Conservation (phyloP, 2,797 vertebrate species). For the Schizopygopsis malacanthus region DNA sequence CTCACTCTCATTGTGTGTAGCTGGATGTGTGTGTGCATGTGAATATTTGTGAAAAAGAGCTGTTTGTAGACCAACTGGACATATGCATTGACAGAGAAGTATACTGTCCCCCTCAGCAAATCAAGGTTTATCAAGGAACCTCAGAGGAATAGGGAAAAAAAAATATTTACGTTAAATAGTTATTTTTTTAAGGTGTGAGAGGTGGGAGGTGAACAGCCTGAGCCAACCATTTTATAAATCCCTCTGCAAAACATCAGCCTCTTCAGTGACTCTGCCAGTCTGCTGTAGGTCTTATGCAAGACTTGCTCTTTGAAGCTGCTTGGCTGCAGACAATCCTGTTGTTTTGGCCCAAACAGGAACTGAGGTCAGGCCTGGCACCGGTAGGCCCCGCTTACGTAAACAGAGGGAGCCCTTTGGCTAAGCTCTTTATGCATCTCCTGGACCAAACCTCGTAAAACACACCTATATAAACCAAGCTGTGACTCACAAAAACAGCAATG, state of each 20-base stretch:
- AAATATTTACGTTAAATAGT: background rate
- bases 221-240: constrained; percentile 19
- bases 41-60: constrained; percentile 32
- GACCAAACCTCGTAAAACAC: constrained; percentile 48
- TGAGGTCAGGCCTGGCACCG: constrained; percentile 39
- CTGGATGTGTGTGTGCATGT: constrained; percentile 45
- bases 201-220: constrained; percentile 20
- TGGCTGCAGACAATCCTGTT: constrained; percentile 33
- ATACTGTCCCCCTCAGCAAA: background rate
- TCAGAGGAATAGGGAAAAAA: background rate
- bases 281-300: constrained; percentile 42
- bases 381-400: constrained; percentile 43
- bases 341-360: constrained; percentile 42
- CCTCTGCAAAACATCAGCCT: constrained; percentile 4
- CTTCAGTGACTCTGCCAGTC: constrained; percentile 23
- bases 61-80: constrained; percentile 11
- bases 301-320: constrained; percentile 31
- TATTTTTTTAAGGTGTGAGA: background rate
- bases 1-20: constrained; percentile 64
- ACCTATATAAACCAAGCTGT: constrained; percentile 46
- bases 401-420: constrained; percentile 40
- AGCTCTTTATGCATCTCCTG: constrained; percentile 49
- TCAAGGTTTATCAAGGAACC: background rate
- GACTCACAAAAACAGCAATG: constrained; percentile 13
- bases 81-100: background rate